Evolutionary conservation across 2,113 vertebrate species (phyloP), one percentile per base, ranked within the genome.

Genomic region (Lanius ludovicianus): DNA sequence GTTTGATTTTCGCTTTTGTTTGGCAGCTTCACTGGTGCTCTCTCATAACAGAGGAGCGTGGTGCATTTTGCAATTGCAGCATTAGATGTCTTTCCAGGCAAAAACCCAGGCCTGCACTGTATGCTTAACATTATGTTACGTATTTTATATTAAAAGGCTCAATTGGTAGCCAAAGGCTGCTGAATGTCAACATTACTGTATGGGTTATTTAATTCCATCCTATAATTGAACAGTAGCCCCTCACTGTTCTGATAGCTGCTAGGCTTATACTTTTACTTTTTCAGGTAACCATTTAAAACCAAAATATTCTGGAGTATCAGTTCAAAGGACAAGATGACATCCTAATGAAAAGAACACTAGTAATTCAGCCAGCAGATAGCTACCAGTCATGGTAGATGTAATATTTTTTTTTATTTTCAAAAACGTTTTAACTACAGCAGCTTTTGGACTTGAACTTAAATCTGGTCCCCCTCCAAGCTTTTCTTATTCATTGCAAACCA

Each of bases 231-330:
- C 65, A 56, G 53, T n/a, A 69, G 6, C 15, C 57, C 19, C 63
- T 89, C 42, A 75, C 31, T 92, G 44, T 86, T 87, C 44, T 35
- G 70, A 28, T 71, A 59, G 33, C 49, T 30, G 65, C 63, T 73
- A 87, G 71, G 9, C 59, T 82, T 90, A 56, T 60, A 56, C 55
- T 95, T 97, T 96, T 81, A 80, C 4, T 77, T 44, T 42, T 41
- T 88, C 83, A 70, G 63, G 59, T 71, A 93, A 90, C 10, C 10
- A 67, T 92, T 78, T n/a, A 75, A 93, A 95, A 81, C 79, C 25
- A 90, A 96, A 96, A 95, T 82, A 75, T 87, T 91, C 44, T 89
- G 31, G 22, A 37, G 80, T 68, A 90, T 87, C 64, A 90, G 8
- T 86, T 83, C 44, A 84, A 21, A 71, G 20, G 64, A 89, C 56